A percentile compares a stretch with the other conserved stretches of the same genome.
phyloP scores from a whole-genome alignment of 2,888 invertebrate genomes.

The Chorisops tibialis region DNA sequence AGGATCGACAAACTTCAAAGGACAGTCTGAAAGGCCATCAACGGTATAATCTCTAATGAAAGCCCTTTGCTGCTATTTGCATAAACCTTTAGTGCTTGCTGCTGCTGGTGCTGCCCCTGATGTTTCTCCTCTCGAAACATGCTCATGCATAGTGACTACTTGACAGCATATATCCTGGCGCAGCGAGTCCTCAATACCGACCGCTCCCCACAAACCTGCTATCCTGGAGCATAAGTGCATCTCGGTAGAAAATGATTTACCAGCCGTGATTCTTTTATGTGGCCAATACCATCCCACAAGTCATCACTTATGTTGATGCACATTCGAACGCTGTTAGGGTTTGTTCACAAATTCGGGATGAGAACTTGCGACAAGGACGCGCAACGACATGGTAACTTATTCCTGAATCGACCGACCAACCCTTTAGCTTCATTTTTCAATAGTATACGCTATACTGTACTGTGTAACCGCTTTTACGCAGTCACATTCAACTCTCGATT shows the following conservation, averaged over 20 bases:
- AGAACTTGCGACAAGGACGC: neutral
- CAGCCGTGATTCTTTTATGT: constrained; percentile 18
- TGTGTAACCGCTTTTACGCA: no score
- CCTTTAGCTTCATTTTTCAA: neutral
- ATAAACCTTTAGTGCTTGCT: neutral
- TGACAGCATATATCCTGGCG: constrained; percentile 1
- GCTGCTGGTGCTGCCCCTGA: no score
- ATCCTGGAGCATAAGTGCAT: constrained; percentile 5
- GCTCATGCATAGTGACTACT: constrained; percentile 10
- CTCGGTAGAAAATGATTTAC: constrained; percentile 19
- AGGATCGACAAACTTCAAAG: constrained; percentile 22
- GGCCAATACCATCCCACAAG: constrained; percentile 6
- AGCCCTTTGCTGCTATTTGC: constrained; percentile 15
- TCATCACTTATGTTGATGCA: neutral
- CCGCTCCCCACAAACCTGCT: neutral
- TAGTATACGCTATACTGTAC: neutral
- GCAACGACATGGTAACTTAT: neutral
- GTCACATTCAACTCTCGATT: no score
- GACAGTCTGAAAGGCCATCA: constrained; percentile 19
- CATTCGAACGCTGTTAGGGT: no score
- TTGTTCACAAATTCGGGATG: no score
- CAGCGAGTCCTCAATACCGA: neutral
- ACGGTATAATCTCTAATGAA: constrained; percentile 22
- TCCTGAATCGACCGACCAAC: neutral
- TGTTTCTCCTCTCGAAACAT: neutral